phyloP scores from a whole-genome alignment of 2,888 invertebrate genomes.

The Athrips mouffetella region DNA sequence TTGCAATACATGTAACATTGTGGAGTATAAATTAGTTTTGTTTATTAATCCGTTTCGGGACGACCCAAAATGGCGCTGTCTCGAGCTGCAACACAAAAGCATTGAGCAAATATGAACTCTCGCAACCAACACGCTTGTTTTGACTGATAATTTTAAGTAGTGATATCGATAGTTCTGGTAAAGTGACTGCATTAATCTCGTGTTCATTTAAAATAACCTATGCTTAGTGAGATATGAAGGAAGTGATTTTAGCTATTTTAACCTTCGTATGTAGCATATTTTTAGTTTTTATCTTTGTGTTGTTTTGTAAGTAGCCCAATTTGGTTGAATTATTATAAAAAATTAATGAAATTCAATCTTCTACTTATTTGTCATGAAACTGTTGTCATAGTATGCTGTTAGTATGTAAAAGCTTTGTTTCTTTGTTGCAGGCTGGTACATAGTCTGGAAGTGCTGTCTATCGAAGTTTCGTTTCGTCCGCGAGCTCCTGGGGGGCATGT shows the following conservation, averaged over 20 bases:
- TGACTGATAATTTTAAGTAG: conserved; percentile 39
- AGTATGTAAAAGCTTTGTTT: conserved; percentile 13
- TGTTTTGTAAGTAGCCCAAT: conserved; percentile 73
- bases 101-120: conserved; percentile 9
- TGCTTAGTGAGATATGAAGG: conserved; percentile 65
- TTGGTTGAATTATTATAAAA: conserved; percentile 28
- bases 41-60: too few relatives aligned
- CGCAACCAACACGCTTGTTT: conserved; percentile 23
- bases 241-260: conserved; percentile 73
- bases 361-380: neutral
- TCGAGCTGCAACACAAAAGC: conserved; percentile 9
- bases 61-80: conserved; percentile 31
- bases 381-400: neutral
- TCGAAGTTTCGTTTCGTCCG: conserved; percentile 92
- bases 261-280: conserved; percentile 72
- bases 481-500: conserved; percentile 87
- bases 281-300: conserved; percentile 72
- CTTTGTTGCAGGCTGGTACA: conserved; percentile 89
- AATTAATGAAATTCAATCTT: neutral
- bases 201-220: conserved; percentile 52
- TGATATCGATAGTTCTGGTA: conserved; percentile 50
- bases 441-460: conserved; percentile 94
- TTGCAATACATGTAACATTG: too few relatives aligned
- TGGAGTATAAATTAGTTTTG: too few relatives aligned
- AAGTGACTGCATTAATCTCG: conserved; percentile 57